Base-by-base conservation (phyloP, 2,797 vertebrate genomes). In the Amazona finschi region DNA sequence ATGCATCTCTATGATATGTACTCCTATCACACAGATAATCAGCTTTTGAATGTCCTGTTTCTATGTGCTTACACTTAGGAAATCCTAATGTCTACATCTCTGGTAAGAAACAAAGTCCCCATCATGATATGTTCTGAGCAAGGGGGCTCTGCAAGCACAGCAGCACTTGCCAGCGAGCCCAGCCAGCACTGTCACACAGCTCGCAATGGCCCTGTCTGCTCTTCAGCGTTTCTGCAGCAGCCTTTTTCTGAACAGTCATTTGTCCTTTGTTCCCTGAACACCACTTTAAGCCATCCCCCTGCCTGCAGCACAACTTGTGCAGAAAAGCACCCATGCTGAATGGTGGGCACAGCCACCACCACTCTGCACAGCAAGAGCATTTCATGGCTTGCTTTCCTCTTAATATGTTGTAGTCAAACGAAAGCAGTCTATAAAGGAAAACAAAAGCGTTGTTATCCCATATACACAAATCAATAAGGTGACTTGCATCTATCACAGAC, bases 401-500 rank as follows among this genome's bases (percentile, higher is more conserved):
- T 36, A 13, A 12, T 50, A 21, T 67, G 41, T 25, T 24, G n/a
- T 36, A 36, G 36, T 65, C 71, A 30, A 72, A 16, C 47, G 5
- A n/a, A 70, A 84, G 30, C 33, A 55, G 15, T 11, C 39, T 49
- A 2, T 20, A 50, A 50, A 90, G 39, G 18, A 61, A 62, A 49
- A 67, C 4, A 39, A 53, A 86, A 73, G 38, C 72, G 76, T 73
- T 61, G 11, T 15, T 89, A 69, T 13, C 8, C 30, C 19, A 1
- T 14, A 11, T 50, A 16, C 33, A 27, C 22, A 66, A 33, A n/a
- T 25, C 3, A 1, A 1, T 52, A 71, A 73, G n/a, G 76, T 66
- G 21, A 50, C n/a, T 43, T 62, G 27, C 8, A 12, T 70, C 39
- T 73, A 0, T 52, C 0, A 0, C 46, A 76, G 47, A n/a, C 38